Conservation (phyloP, 2,888 invertebrate genomes). For the Oligia latruncula region DNA sequence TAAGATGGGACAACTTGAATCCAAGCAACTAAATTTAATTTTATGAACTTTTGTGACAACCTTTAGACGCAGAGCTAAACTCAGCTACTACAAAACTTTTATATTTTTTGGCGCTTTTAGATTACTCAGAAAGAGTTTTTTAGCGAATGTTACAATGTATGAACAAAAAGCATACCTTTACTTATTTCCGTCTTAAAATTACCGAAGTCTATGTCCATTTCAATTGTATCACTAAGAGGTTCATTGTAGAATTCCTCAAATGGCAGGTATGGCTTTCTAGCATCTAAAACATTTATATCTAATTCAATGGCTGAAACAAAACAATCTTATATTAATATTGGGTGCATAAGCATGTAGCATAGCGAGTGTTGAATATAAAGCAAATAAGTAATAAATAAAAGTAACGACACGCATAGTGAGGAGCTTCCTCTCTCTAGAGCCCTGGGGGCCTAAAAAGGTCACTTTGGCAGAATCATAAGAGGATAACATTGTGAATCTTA, state of each 20-base stretch:
- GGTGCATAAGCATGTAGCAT: conserved; percentile 38
- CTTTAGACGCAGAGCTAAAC: background rate
- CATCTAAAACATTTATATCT: conserved; percentile 94
- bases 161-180: conserved; percentile 79
- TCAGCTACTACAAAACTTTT: no score
- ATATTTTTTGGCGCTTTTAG: background rate
- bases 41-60: background rate
- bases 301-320: conserved; percentile 92
- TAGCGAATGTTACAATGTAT: background rate
- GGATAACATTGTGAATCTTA: no score
- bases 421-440: background rate
- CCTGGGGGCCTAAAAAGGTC: no score
- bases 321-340: conserved; percentile 61
- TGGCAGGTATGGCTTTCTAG: conserved; percentile 95
- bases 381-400: background rate
- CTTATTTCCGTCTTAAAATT: conserved; percentile 94
- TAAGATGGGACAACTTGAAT: background rate
- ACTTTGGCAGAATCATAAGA: no score
- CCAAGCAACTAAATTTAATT: background rate
- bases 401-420: background rate
- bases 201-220: conserved; percentile 98
- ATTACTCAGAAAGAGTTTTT: background rate
- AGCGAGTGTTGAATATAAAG: conserved; percentile 23
- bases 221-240: conserved; percentile 96
- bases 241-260: conserved; percentile 98